Evolutionary conservation across 2,113 vertebrate species (phyloP), one percentile per base, ranked within the genome.

Genomic region (Oreochromis aureus): DNA sequence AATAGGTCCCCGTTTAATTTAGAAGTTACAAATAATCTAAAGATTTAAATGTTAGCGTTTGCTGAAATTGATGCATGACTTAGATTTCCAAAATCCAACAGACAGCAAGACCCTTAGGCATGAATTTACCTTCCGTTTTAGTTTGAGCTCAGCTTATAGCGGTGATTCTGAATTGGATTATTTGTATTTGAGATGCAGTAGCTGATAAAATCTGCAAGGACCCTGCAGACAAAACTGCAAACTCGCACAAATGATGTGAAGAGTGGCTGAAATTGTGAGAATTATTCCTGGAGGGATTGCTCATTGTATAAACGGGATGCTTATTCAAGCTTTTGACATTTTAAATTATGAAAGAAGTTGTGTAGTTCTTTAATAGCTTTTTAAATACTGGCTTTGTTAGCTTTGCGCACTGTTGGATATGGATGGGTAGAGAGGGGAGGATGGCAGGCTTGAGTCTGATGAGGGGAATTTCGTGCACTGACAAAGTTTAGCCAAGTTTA

Each of bases 401-500:
- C 36, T 86, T 55, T 83, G 55, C 44, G 41, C 53, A 30, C 84
- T 54, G 76, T 87, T 58, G 73, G 53, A 41, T 84, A 34, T 63
- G 58, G 66, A 76, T 84, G 51, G 34, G 12, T 63, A 54, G n/a
- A 79, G 41, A 18, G 30, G 24, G 55, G 53, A 39, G 69, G 73
- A 78, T 24, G 32, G 53, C 2, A 13, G 63, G 55, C 59, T n/a
- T 46, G 32, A 24, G 66, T 36, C 58, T 19, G 32, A 81, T 58
- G 30, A 80, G 66, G 58, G 69, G 83, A 86, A 81, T 93, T 84
- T 69, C 13, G 41, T 81, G 53, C 32, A 36, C 86, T 78, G 36
- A 82, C 66, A 81, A 82, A 87, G 82, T 81, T 89, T 10, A 93
- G 81, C 53, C 46, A 32, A 91, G 84, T 87, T 91, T 79, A 90